Percentiles rank a stretch among this genome's conserved stretches.
phyloP scores from a whole-genome alignment of 2,797 vertebrate genomes.

The Microhierax caerulescens region DNA sequence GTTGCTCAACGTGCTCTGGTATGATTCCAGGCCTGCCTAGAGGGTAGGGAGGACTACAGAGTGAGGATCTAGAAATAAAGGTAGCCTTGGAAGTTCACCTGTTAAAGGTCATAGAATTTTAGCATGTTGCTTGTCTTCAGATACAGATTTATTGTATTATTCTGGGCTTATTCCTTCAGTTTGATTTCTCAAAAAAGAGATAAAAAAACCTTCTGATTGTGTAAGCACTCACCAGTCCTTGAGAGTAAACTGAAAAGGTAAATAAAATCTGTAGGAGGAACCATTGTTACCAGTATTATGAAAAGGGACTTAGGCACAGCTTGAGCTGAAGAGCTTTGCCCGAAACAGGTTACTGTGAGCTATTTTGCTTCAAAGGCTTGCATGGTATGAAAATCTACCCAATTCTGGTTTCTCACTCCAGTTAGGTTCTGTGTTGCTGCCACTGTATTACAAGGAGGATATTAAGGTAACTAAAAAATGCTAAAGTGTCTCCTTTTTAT shows the following conservation, averaged over 20 bases:
- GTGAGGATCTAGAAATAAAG: not conserved
- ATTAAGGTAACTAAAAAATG: not conserved
- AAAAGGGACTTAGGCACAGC: not conserved
- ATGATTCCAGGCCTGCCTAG: not conserved
- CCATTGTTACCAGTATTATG: fast-evolving
- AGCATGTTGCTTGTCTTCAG: not conserved
- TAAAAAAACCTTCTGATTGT: not conserved
- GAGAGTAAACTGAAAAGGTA: not conserved
- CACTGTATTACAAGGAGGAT: not conserved
- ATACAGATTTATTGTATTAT: not conserved
- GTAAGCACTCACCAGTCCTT: not conserved
- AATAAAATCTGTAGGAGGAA: not conserved
- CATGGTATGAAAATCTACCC: not conserved
- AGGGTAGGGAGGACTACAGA: not conserved
- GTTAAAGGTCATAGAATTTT: not conserved
- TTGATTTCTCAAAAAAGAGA: not conserved
- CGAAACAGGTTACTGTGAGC: not conserved
- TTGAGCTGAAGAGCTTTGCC: not conserved
- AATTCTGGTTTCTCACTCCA: not conserved
- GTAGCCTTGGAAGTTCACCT: not conserved
- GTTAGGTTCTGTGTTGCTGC: not conserved
- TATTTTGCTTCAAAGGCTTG: not conserved
- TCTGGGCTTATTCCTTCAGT: not conserved
- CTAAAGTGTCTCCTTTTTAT: not conserved
- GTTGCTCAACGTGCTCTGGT: not conserved